Evolutionary conservation across 2,797 vertebrate genomes (phyloP), one percentile per base, ranked within the genome.

Genomic region (Lithobates sylvaticus): DNA sequence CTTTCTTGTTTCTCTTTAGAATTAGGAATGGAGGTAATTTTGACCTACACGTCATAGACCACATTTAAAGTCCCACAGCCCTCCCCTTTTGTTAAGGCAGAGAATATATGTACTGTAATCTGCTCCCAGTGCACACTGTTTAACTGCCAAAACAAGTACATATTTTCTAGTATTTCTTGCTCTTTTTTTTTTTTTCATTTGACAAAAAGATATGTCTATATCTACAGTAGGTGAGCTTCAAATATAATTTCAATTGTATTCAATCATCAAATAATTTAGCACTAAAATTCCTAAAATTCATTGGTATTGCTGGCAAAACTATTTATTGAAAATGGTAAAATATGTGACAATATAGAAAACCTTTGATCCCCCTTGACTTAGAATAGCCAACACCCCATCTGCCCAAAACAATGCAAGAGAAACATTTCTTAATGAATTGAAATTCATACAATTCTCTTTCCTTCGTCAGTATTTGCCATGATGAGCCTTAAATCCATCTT

Each of bases 401-500:
- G 42, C 15, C 50, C 61, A 34, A 76, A 81, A 71, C 71, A 77
- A 72, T 77, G 74, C 7, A 54, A 71, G 61, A 78, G 42, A 81
- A 74, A 69, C 71, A 81, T 86, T 75, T 76, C 34, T 81, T 81
- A 76, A 82, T 77, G 27, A 79, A 84, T 84, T 39, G 34, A 76
- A 58, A 87, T 76, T 84, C 44, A 84, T 80, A 61, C 70, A 78
- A 75, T 78, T 79, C 69, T 72, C 39, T 78, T 78, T 84, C 42
- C 61, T 78, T 75, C 42, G 58, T 67, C 10, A 72, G 27, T 13
- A 13, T 61, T 84, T 69, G 76, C 64, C 8, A 73, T 79, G 44
- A 87, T 79, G 42, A 39, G 70, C 69, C 81, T 65, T 75, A 84
- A 84, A 80, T 78, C 75, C 76, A 87, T 68, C 81, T 87, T 87